A percentile compares a stretch with the other conserved stretches of the same genome.
Conservation (phyloP, 2,113 vertebrate genomes). For the Nothocercus nigrocapillus region DNA sequence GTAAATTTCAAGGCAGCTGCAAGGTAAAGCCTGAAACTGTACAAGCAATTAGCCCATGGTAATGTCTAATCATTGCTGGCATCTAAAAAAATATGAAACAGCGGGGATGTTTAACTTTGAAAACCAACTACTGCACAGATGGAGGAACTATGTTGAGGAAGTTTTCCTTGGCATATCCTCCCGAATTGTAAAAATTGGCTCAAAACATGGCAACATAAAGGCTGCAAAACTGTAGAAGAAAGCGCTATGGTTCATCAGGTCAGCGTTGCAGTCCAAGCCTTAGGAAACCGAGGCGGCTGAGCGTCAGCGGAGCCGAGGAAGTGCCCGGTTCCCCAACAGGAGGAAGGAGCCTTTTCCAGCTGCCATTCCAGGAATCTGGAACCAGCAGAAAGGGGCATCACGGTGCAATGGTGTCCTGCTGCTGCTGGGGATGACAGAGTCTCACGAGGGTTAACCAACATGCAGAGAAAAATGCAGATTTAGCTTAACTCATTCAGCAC, state of each 20-base stretch:
- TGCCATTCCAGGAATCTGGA: background rate
- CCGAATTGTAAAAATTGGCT: background rate
- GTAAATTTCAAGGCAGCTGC: slow-evolving; percentile 23
- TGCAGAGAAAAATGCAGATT: background rate
- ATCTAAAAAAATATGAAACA: slow-evolving; percentile 29
- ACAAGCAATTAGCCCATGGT: slow-evolving; percentile 46
- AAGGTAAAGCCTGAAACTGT: slow-evolving; percentile 45
- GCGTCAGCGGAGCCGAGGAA: background rate
- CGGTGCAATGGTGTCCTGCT: background rate
- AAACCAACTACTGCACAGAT: slow-evolving; percentile 59
- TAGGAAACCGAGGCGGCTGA: background rate
- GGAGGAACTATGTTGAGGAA: slow-evolving; percentile 16
- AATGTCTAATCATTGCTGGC: slow-evolving; percentile 53
- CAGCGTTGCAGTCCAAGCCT: background rate
- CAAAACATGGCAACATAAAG: background rate
- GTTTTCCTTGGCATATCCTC: background rate
- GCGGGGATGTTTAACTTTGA: slow-evolving; percentile 51
- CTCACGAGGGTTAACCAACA: too few species aligned
- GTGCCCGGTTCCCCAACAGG: background rate
- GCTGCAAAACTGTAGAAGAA: background rate
- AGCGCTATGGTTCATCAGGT: background rate
- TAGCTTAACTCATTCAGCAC: background rate
- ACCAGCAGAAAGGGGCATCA: background rate
- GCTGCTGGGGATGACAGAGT: background rate
- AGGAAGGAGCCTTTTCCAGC: background rate